Percentiles rank a stretch among this genome's conserved stretches.
Conservation (phyloP, 1,140 invertebrate species). For the Homarus americanus region DNA sequence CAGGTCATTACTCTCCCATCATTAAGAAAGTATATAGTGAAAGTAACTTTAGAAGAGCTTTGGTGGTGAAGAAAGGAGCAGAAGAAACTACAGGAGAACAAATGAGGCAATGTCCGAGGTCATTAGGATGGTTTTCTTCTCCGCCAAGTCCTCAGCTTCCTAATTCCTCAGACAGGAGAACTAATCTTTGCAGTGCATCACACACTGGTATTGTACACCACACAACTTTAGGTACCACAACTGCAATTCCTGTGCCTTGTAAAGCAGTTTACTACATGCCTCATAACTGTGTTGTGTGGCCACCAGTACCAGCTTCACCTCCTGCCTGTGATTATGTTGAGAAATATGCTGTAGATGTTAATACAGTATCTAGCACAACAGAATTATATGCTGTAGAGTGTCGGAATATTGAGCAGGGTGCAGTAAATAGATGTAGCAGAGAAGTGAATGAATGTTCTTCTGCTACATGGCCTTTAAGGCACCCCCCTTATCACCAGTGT, state of each 20-base stretch:
- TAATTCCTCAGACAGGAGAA: not conserved
- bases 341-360: not conserved
- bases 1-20: not conserved
- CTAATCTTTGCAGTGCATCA: not conserved
- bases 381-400: not conserved
- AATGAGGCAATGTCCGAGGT: not conserved
- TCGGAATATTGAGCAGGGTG: not conserved
- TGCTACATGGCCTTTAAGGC: not conserved
- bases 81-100: not conserved
- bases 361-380: not conserved
- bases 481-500: not conserved
- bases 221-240: not conserved
- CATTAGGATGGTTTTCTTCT: not conserved
- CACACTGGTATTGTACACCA: not conserved
- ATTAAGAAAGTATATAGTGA: constrained; percentile 42
- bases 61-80: not conserved
- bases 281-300: constrained; percentile 29
- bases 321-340: not conserved
- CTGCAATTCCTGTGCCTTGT: not conserved
- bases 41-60: constrained; percentile 17
- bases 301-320: not conserved
- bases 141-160: constrained; percentile 5
- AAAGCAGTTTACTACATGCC: constrained; percentile 32
- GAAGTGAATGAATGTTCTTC: not conserved
- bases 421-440: not conserved